These are phyloP conservation scores for Macropus fuliginosus DNA, from an alignment of 2,797 vertebrate genomes.

Conservation along the genomic window DNA sequence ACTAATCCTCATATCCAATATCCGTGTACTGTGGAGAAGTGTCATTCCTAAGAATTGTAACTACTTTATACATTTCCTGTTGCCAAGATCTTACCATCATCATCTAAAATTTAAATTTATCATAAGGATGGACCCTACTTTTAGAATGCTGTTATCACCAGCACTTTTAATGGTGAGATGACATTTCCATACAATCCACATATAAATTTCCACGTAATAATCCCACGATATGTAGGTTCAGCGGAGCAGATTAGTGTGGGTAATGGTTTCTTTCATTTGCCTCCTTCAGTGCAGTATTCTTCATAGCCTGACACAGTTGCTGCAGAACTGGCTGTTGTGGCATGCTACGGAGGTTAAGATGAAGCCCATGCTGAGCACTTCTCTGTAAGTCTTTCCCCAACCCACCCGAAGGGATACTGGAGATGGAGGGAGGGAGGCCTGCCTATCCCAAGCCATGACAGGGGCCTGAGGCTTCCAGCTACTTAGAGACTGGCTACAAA, in stretches of 20 bases:
- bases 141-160: too few species aligned
- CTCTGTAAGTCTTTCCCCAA: constrained; percentile 81
- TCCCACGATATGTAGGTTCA: too few species aligned
- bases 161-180: too few species aligned
- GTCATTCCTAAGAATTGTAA: background rate
- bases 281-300: constrained; percentile 91
- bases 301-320: constrained; percentile 91
- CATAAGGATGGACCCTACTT: background rate
- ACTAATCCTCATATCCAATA: background rate
- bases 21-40: background rate
- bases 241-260: background rate
- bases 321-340: constrained; percentile 94
- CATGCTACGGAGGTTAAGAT: constrained; percentile 82
- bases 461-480: constrained; percentile 34
- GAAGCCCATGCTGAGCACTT: constrained; percentile 52
- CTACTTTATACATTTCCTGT: background rate
- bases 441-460: constrained; percentile 29
- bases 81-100: background rate
- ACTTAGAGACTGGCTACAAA: constrained; percentile 18
- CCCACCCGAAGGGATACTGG: constrained; percentile 11
- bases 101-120: background rate
- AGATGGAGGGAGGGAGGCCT: constrained; percentile 26
- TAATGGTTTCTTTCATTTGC: constrained; percentile 46
- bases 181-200: too few species aligned
- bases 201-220: too few species aligned